Conservation (phyloP, 1,140 invertebrate genomes). For the Matsumurasca onukii region DNA sequence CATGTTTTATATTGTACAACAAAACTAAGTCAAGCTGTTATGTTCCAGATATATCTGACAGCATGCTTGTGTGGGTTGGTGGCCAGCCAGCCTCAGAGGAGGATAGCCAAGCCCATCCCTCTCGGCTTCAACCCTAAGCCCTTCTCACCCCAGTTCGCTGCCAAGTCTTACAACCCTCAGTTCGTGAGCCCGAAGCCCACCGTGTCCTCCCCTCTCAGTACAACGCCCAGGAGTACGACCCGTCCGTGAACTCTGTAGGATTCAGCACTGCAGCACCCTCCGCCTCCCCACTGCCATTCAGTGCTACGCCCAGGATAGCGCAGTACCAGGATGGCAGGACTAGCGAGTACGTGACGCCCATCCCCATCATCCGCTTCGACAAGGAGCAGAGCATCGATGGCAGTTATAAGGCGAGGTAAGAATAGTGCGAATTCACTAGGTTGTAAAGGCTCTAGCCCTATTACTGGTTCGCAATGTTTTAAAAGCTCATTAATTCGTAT, state of each 20-base stretch:
- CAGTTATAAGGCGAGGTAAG: slow-evolving; percentile 40
- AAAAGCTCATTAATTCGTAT: too few relatives aligned
- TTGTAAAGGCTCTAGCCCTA: too few relatives aligned
- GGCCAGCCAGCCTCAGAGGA: slow-evolving; percentile 8
- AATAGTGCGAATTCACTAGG: too few relatives aligned
- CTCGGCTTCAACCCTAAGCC: slow-evolving; percentile 18
- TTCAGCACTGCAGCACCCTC: neutral
- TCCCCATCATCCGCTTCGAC: slow-evolving; percentile 37
- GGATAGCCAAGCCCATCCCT: slow-evolving; percentile 20
- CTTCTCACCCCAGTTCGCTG: slow-evolving; percentile 6
- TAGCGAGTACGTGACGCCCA: slow-evolving; percentile 31
- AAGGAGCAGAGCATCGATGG: slow-evolving; percentile 39
- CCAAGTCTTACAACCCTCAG: slow-evolving; percentile 9
- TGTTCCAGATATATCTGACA: neutral
- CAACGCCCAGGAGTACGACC: slow-evolving; percentile 14
- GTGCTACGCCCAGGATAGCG: neutral
- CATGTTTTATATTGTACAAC: too few relatives aligned
- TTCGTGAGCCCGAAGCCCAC: neutral
- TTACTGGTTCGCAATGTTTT: too few relatives aligned
- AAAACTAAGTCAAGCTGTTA: too few relatives aligned
- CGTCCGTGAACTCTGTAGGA: neutral
- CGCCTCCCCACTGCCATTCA: too few relatives aligned
- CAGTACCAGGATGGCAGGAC: neutral
- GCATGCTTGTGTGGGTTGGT: slow-evolving; percentile 4
- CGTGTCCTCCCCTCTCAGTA: neutral